phyloP scores from a whole-genome alignment of 1,140 invertebrate genomes.

The Anastatus disparis region DNA sequence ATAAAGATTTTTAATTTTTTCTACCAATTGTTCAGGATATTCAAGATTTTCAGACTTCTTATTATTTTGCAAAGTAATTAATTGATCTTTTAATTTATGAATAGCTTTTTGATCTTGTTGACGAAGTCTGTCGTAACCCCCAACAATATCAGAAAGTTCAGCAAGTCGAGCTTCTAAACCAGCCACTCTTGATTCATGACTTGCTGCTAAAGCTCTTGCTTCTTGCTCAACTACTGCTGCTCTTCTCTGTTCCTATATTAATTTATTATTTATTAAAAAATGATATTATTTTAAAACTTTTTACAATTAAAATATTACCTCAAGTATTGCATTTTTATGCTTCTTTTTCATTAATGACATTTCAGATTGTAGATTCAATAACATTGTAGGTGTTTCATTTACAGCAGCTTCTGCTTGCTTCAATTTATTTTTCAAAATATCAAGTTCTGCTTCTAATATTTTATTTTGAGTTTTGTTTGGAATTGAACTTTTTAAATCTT shows the following conservation, averaged over 20 bases:
- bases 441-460: constrained; percentile 73
- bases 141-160: constrained; percentile 82
- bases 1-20: constrained; percentile 57
- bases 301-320: constrained; percentile 65
- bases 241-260: constrained; percentile 72
- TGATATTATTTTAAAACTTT: too few relatives aligned
- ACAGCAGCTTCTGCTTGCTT: constrained; percentile 70
- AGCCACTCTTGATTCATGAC: constrained; percentile 81
- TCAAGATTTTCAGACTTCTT: constrained; percentile 42
- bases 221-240: constrained; percentile 76
- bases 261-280: constrained; percentile 1
- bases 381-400: constrained; percentile 72
- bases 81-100: constrained; percentile 75
- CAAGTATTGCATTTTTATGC: constrained; percentile 73
- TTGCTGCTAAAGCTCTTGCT: constrained; percentile 72
- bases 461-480: constrained; percentile 68
- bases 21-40: constrained; percentile 54
- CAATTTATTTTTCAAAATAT: constrained; percentile 73
- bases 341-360: constrained; percentile 78
- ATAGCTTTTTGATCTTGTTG: constrained; percentile 81
- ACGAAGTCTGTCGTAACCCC: constrained; percentile 79
- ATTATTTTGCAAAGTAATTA: constrained; percentile 56
- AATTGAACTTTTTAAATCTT: constrained; percentile 66
- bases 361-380: constrained; percentile 77
- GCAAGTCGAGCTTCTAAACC: constrained; percentile 81